phyloP scores from a whole-genome alignment of 2,888 invertebrate genomes.

The Magallana nippona region DNA sequence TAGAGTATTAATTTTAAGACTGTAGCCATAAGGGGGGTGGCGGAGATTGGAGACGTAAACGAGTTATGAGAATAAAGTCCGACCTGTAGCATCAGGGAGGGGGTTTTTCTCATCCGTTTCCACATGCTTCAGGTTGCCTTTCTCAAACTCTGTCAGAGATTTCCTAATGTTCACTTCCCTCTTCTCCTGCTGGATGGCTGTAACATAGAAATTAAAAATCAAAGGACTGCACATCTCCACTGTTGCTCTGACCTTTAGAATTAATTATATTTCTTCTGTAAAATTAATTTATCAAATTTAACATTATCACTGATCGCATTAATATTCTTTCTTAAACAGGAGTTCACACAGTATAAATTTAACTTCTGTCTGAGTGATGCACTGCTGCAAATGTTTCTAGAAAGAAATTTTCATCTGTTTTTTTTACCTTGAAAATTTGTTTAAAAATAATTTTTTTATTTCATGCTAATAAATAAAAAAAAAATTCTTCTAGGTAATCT shows the following conservation, averaged over 20 bases:
- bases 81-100: conserved; percentile 49
- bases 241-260: too few relatives aligned
- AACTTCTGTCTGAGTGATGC: not conserved
- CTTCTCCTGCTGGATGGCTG: conserved; percentile 52
- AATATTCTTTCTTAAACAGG: too few relatives aligned
- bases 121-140: conserved; percentile 46
- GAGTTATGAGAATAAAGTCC: not conserved
- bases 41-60: too few relatives aligned
- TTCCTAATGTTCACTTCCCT: conserved; percentile 47
- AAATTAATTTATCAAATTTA: too few relatives aligned
- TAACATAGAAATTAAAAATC: not conserved
- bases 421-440: conserved; percentile 17
- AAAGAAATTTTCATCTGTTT: not conserved
- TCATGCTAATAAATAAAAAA: not conserved
- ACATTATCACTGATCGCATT: too few relatives aligned
- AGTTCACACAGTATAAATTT: too few relatives aligned
- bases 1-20: too few relatives aligned
- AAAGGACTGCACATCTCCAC: too few relatives aligned
- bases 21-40: too few relatives aligned
- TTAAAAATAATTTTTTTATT: not conserved
- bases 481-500: too few relatives aligned
- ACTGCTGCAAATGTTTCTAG: not conserved
- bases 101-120: conserved; percentile 47
- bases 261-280: too few relatives aligned
- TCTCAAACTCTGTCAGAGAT: conserved; percentile 50